phyloP scores from a whole-genome alignment of 2,888 invertebrate species.

The Maniola hyperantus region DNA sequence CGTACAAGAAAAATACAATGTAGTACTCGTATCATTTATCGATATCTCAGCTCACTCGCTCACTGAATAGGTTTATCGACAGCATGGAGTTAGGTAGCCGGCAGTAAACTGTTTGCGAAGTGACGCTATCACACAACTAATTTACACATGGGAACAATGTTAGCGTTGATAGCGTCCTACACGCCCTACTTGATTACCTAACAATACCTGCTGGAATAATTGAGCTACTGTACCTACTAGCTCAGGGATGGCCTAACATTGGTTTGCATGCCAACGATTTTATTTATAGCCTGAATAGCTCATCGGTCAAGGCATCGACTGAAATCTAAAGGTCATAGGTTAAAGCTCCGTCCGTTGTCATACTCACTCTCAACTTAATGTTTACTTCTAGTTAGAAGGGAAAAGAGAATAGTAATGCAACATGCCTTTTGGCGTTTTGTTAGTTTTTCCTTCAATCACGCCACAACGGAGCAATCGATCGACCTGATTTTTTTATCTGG shows the following conservation, averaged over 20 bases:
- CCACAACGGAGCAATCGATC: no score
- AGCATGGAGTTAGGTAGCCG: constrained; percentile 9
- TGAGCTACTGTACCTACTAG: neutral
- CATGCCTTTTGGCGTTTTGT: no score
- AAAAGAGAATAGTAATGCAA: no score
- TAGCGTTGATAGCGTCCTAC: constrained; percentile 21
- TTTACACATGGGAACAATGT: constrained; percentile 24
- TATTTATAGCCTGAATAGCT: no score
- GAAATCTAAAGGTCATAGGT: no score
- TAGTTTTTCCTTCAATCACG: no score
- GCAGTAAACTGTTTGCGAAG: constrained; percentile 24
- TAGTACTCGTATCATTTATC: neutral
- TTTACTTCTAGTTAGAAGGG: no score
- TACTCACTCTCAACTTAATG: no score
- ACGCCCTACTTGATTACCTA: constrained; percentile 19
- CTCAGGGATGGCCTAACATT: neutral
- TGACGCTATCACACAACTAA: constrained; percentile 22
- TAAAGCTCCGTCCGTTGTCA: no score
- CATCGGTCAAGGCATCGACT: no score
- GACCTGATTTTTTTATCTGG: no score
- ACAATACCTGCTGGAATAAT: constrained; percentile 22
- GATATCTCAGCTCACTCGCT: constrained; percentile 5
- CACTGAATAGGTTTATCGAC: constrained; percentile 18
- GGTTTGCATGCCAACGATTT: neutral
- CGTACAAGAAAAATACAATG: neutral